A percentile compares a stretch with the other conserved stretches of the same genome.
Conservation (phyloP, 2,113 vertebrate genomes). For the Semnornis frantzii region DNA sequence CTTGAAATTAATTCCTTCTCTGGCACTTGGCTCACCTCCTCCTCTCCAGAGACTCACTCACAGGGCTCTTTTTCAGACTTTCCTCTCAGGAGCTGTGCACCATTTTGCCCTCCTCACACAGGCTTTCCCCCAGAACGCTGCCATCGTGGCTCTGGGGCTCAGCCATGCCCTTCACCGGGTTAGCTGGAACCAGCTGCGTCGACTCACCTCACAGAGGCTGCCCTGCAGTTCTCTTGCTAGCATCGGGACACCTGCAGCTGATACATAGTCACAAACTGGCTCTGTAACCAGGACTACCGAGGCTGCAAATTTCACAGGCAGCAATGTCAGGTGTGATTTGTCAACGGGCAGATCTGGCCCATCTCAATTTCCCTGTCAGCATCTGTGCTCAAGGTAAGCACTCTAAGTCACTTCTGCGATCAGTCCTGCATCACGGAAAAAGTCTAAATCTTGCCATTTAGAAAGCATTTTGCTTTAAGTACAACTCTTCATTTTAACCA, state of each 20-base stretch:
- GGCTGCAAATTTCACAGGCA: not conserved
- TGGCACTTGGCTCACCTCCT: fast-evolving
- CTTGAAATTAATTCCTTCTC: not conserved
- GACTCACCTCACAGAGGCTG: not conserved
- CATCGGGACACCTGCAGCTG: fast-evolving
- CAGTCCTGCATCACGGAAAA: not conserved
- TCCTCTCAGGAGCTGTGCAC: too few species aligned
- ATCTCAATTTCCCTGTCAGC: not conserved
- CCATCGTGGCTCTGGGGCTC: not conserved
- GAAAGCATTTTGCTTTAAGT: not conserved
- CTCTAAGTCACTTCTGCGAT: not conserved
- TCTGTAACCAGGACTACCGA: not conserved
- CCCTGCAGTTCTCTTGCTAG: too few species aligned
- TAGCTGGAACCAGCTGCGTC: not conserved
- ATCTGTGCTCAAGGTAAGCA: not conserved
- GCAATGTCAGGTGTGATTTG: not conserved
- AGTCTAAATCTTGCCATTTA: not conserved
- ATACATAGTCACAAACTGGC: fast-evolving
- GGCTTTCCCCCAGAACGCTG: fast-evolving
- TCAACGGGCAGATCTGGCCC: not conserved
- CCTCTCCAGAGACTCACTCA: too few species aligned
- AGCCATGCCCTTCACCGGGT: not conserved
- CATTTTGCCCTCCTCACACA: fast-evolving
- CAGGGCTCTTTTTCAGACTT: not conserved
- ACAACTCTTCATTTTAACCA: not conserved